Evolutionary conservation across 2,113 vertebrate species (phyloP).

Genomic region (Notothenia rossii): DNA sequence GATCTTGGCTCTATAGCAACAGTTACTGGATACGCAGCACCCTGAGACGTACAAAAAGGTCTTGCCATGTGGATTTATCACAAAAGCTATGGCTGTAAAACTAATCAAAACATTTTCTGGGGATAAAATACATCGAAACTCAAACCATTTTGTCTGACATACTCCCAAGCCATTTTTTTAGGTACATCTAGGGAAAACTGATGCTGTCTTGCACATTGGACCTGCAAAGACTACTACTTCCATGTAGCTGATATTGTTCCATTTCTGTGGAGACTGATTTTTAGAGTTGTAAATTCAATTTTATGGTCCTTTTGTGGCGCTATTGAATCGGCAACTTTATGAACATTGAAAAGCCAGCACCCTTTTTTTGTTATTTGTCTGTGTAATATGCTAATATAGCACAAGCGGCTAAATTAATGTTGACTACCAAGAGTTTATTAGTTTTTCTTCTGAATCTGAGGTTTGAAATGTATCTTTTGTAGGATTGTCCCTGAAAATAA

Average conservation of each 20-base stretch:
- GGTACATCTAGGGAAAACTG: neutral
- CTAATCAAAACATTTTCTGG: neutral
- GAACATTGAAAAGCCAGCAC: neutral
- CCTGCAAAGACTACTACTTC: neutral
- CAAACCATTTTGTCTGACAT: neutral
- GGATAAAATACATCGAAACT: neutral
- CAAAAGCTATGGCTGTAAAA: neutral
- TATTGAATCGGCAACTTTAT: neutral
- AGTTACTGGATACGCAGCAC: neutral
- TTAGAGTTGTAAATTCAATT: neutral
- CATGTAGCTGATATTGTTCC: neutral
- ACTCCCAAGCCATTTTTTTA: neutral
- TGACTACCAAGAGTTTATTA: slow-evolving; percentile 9
- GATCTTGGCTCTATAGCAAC: neutral
- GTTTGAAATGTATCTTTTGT: slow-evolving; percentile 43
- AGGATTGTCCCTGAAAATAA: slow-evolving; percentile 43
- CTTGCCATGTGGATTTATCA: neutral
- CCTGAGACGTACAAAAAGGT: neutral
- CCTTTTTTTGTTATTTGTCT: neutral
- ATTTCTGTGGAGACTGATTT: neutral
- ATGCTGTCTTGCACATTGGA: neutral
- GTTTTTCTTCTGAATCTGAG: slow-evolving; percentile 25
- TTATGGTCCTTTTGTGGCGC: neutral
- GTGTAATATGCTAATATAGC: neutral
- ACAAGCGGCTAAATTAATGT: neutral